These are phyloP conservation scores for sheep (Ovis aries) DNA, from an alignment of 2,113 vertebrate genomes.

Conservation along the genomic window DNA sequence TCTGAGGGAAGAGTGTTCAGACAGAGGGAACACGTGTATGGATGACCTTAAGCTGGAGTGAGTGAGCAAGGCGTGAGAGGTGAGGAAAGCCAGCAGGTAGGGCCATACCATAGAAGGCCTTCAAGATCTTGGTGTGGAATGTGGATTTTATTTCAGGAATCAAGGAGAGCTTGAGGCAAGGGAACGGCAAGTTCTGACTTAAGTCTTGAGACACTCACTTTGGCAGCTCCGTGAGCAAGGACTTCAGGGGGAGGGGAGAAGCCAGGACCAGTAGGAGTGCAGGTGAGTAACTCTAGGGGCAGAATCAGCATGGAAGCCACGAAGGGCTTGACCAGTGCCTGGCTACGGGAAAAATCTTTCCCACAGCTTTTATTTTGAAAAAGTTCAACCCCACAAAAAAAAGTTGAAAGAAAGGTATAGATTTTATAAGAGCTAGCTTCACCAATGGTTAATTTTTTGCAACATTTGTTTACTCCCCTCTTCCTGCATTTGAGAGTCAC, in stretches of 20 bases:
- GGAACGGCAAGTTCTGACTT: not conserved
- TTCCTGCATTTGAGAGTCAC: not conserved
- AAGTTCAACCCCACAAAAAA: not conserved
- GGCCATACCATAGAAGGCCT: not conserved
- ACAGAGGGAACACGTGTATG: not conserved
- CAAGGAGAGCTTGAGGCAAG: not conserved
- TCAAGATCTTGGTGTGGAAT: not conserved
- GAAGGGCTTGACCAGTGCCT: not conserved
- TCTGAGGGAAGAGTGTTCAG: not conserved
- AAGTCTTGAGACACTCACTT: not conserved
- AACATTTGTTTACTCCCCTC: not conserved
- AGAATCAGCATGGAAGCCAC: rapidly evolving
- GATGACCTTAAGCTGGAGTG: not conserved
- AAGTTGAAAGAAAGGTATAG: not conserved
- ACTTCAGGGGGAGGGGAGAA: rapidly evolving
- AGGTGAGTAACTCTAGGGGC: not conserved
- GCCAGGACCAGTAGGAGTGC: rapidly evolving
- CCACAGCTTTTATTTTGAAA: not conserved
- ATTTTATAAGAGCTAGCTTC: not conserved
- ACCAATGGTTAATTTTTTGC: not conserved
- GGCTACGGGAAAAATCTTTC: not conserved
- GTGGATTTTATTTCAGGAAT: not conserved
- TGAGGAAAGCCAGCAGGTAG: not conserved
- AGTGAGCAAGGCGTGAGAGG: not conserved
- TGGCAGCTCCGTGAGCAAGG: not conserved